Evolutionary conservation across 2,113 vertebrate species (phyloP), one percentile per base, ranked within the genome.

Genomic region (Cercocebus atys): DNA sequence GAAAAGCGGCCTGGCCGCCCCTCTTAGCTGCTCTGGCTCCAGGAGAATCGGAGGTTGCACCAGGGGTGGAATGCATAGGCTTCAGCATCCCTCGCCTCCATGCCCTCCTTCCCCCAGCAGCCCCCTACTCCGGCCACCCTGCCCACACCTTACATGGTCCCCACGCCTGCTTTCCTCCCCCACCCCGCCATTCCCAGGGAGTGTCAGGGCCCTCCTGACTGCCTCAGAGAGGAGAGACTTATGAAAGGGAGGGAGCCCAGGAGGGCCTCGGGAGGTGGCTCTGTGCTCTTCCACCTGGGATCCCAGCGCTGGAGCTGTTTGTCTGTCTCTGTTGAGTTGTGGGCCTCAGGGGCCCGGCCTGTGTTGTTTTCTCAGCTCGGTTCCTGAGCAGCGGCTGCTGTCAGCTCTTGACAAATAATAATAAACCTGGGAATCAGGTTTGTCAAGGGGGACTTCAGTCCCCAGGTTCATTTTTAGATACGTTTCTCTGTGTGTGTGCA

Each of bases 361-460:
- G 18, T 61, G 97, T 97, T 98, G 97, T 97, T 96, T 97, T 96
- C 97, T 97, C 96, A 75, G 95, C 96, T 97, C 13, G 0, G 94
- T 35, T 97, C 94, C 97, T 25, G 72, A 88, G 90, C 55, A 80
- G 95, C 30, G 59, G 68, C 96, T 91, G 90, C 97, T 88, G 84
- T 96, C 97, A 95, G 96, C 95, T 80, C 95, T 96, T 32, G 2
- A 85, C 95, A 97, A 97, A 97, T 97, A 98, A 97, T 93, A 95
- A 97, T 94, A 96, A 97, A 96, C 97, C 98, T 94, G 97, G 97
- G 98, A 97, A 93, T 97, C 85, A 14, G 88, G 96, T 52, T 94
- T 83, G 97, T 94, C 82, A 1, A 93, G 90, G 88, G 97, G 96
- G 93, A 97, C 90, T 95, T 93, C 87, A 22, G 96, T 96, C 96